Percentiles rank a stretch among this genome's conserved stretches.
phyloP scores from a whole-genome alignment of 2,888 invertebrate genomes.

The Drosophila kuntzei region DNA sequence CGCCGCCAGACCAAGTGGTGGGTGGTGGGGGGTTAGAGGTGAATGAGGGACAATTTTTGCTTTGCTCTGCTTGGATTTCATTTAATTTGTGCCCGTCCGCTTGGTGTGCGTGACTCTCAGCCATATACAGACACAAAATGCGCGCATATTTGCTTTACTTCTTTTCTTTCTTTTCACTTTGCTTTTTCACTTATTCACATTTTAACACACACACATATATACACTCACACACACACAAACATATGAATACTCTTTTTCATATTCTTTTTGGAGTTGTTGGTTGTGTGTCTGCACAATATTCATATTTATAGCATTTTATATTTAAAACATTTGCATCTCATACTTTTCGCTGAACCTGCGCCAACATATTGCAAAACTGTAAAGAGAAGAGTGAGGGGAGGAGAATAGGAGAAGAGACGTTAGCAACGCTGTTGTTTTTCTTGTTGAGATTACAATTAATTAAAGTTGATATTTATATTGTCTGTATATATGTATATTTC shows the following conservation, averaged over 20 bases:
- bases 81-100: conserved; percentile 55
- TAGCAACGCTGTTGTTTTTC: conserved; percentile 33
- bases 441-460: conserved; percentile 27
- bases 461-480: conserved; percentile 8
- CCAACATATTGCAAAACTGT: conserved; percentile 75
- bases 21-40: neutral
- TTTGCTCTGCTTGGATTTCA: conserved; percentile 73
- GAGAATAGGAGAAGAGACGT: conserved; percentile 39
- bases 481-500: conserved; percentile 8
- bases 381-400: conserved; percentile 50
- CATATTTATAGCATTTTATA: conserved; percentile 57
- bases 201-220: conserved; percentile 36
- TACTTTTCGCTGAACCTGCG: conserved; percentile 75
- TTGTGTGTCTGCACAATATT: conserved; percentile 40
- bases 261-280: conserved; percentile 52
- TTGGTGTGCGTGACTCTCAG: conserved; percentile 58
- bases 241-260: conserved; percentile 15
- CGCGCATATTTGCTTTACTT: conserved; percentile 76
- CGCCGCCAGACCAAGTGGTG: conserved; percentile 46
- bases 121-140: conserved; percentile 77
- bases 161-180: conserved; percentile 45
- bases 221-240: conserved; percentile 23
- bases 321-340: conserved; percentile 60
- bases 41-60: conserved; percentile 26
- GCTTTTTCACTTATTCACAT: conserved; percentile 59